Evolutionary conservation across 2,797 vertebrate genomes (phyloP), one percentile per base, ranked within the genome.

Genomic region (Chelon labrosus): DNA sequence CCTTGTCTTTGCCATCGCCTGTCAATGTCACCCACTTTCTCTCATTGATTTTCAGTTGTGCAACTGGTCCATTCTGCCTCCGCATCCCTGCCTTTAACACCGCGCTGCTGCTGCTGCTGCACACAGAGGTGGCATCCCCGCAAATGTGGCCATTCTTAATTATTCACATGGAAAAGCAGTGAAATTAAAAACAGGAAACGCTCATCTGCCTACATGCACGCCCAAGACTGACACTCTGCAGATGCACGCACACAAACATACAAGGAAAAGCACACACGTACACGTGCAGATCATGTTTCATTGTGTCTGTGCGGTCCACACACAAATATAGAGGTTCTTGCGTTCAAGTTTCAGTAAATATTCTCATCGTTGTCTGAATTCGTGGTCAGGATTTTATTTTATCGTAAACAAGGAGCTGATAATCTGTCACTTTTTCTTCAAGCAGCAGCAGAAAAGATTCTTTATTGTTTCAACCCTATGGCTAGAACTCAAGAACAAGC

Each of bases 31-130:
- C 53, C 20, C 17, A 20, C 25, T 79, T 77, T 91, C 62, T 76
- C 50, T 58, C 2, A 80, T 84, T 80, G 71, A 86, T 87, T 87
- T 84, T 71, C 60, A 80, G 14, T 69, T 67, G 65, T 79, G 60
- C 42, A 19, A 50, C 55, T 41, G 75, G 20, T 77, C 60, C 46
- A 16, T 70, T 81, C 25, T 80, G 71, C 56, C 55, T 19, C 57
- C 10, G 19, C 52, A 8, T 59, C 37, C 31, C 39, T 27, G 55
- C 55, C 16, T 82, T 71, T 31, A 49, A 47, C 73, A 47, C 25
- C 14, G 64, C 65, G 69, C 59, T 31, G 31, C 31, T 31, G 31
- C 31, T 19, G 47, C 55, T 65, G 47, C 55, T 64, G 57, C 67
- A 66, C 44, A 51, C 3, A 56, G 27, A 70, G 38, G 37, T 63